A percentile compares a stretch with the other conserved stretches of the same genome.
Conservation (phyloP, 2,888 invertebrate species). For the Seira ritae region DNA sequence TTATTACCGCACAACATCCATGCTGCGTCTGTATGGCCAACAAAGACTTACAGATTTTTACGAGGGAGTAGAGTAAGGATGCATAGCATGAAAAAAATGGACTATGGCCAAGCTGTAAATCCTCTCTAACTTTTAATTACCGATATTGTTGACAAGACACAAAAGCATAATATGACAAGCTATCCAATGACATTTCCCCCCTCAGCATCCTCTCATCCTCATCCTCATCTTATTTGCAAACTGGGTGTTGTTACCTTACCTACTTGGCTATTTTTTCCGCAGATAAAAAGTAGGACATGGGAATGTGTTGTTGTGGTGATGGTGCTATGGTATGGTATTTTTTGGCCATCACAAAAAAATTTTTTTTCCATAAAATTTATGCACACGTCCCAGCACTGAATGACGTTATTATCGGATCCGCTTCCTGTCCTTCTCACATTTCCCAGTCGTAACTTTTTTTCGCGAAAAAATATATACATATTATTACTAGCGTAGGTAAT, state of each 20-base stretch:
- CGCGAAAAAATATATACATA: conserved; percentile 2
- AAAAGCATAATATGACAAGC: neutral
- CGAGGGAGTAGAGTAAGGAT: conserved; percentile 2
- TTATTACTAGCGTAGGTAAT: neutral
- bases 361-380: conserved; percentile 1
- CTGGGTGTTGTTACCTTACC: conserved; percentile 36
- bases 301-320: conserved; percentile 25
- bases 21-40: conserved; percentile 48
- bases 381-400: neutral
- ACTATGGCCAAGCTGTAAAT: conserved; percentile 14
- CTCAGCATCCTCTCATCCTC: neutral
- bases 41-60: conserved; percentile 10
- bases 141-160: conserved; percentile 25
- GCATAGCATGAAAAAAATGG: neutral
- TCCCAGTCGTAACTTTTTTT: conserved; percentile 22
- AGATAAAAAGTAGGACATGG: conserved; percentile 49
- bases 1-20: conserved; percentile 15
- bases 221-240: conserved; percentile 51
- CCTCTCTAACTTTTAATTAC: conserved; percentile 24
- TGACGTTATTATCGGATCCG: conserved; percentile 49
- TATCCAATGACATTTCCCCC: neutral
- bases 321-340: neutral
- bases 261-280: conserved; percentile 2
- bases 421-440: conserved; percentile 44
- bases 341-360: conserved; percentile 1